Evolutionary conservation across 2,888 invertebrate species (phyloP), one percentile per base, ranked within the genome.

Genomic region (Noctua janthe): DNA sequence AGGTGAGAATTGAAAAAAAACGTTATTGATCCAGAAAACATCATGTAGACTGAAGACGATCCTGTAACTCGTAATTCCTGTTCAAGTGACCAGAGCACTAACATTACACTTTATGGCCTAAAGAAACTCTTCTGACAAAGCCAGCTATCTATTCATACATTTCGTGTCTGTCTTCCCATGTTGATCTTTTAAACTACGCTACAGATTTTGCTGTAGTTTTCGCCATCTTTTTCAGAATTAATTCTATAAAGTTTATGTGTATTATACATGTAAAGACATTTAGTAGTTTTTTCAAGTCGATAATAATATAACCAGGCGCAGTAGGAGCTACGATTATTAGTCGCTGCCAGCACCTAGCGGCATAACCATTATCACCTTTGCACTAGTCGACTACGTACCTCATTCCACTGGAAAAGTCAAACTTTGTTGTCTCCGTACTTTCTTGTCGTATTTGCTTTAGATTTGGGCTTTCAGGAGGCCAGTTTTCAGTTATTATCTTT

Each of bases 1-100:
- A 92, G 88, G 93, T 93, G 4, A 77, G 66, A n/a, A 15, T 23
- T 39, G 20, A 0, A 66, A 67, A 29, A 43, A 39, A 66, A 11
- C 20, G 4, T 62, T 62, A 7, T 15, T 62, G 7, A 62, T 29
- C 15, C 29, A 29, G 15, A 62, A 62, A 15, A 62, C 11, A 15
- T 10, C 10, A 56, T 56, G 56, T 47, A 47, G 47, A 47, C 47
- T 62, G 62, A 15, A 62, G 7, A 15, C 29, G 62, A 29, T 64
- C 20, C 8, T 8, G 64, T 64, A 35, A 35, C 17, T 64, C 17
- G 0, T 35, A 35, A 17, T 8, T 64, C 7, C 35, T 35, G 17
- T 35, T 2, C 15, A 29, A 29, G 13, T n/a, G n/a, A 62, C 59
- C 6, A 47, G 15, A 62, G 15, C 7, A 7, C 2, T 29, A 6